Conservation (phyloP, 2,113 vertebrate species). For the Apodemus speciosus region DNA sequence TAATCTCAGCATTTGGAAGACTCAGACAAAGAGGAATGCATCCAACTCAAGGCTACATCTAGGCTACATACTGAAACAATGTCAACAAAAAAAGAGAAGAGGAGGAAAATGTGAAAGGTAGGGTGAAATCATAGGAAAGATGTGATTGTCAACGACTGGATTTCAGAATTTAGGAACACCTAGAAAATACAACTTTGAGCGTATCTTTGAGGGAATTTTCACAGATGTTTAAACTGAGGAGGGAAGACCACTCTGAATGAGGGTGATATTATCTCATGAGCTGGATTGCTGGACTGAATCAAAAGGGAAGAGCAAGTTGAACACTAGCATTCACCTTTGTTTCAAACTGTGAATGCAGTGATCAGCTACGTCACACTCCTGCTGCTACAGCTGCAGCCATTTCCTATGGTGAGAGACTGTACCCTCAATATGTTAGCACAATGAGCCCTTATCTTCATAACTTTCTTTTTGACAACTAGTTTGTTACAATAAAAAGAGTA, state of each 20-base stretch:
- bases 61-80: background rate
- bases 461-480: background rate
- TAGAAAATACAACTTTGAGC: background rate
- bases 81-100: background rate
- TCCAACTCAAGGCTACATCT: background rate
- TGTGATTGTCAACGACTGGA: background rate
- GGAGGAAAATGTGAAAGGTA: background rate
- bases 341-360: background rate
- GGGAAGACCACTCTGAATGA: background rate
- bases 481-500: background rate
- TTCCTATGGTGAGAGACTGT: background rate
- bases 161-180: background rate
- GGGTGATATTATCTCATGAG: background rate
- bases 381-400: background rate
- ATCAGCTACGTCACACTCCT: background rate
- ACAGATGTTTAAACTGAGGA: background rate
- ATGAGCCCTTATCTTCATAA: background rate
- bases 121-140: background rate
- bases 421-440: background rate
- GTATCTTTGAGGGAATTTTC: background rate
- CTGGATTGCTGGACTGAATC: background rate
- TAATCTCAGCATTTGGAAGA: background rate
- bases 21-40: background rate
- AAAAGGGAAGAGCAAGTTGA: background rate
- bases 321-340: background rate